Conservation (phyloP, 2,113 vertebrate genomes). For the Nyctibius bracteatus region DNA sequence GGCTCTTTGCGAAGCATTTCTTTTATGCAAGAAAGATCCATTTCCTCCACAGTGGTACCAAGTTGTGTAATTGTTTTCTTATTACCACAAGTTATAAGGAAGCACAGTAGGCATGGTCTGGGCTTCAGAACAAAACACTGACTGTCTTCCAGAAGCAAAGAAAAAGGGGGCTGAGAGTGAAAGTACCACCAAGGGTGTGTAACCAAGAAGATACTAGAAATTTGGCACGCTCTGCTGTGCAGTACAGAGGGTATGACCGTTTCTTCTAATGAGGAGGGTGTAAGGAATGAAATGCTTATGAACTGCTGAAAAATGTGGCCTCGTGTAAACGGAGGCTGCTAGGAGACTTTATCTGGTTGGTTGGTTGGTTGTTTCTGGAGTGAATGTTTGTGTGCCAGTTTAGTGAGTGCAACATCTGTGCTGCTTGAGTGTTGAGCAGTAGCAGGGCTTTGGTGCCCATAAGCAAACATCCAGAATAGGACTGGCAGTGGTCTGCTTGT, state of each 20-base stretch:
- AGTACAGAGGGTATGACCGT: not conserved
- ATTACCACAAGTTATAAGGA: not conserved
- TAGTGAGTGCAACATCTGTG: not conserved
- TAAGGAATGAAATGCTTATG: not conserved
- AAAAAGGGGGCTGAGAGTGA: not conserved
- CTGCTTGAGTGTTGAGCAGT: not conserved
- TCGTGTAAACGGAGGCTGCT: not conserved
- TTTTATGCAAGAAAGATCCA: not conserved
- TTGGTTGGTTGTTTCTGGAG: not conserved
- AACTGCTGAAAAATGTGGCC: not conserved
- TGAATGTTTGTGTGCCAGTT: not conserved
- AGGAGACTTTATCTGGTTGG: not conserved
- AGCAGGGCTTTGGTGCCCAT: not conserved
- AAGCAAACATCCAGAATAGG: too few relatives aligned
- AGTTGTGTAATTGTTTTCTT: not conserved
- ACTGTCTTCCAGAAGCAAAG: not conserved
- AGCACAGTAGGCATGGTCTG: not conserved
- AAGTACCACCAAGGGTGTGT: not conserved
- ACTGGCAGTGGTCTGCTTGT: not conserved
- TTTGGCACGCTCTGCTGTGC: not conserved
- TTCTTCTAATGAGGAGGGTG: not conserved
- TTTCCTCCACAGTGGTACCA: not conserved
- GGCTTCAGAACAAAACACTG: not conserved
- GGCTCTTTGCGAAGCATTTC: not conserved
- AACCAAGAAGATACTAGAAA: not conserved